A percentile compares a stretch with the other conserved stretches of the same genome.
Evolutionary conservation across 2,113 vertebrate genomes (phyloP).

Genomic region (Apodemus speciosus): DNA sequence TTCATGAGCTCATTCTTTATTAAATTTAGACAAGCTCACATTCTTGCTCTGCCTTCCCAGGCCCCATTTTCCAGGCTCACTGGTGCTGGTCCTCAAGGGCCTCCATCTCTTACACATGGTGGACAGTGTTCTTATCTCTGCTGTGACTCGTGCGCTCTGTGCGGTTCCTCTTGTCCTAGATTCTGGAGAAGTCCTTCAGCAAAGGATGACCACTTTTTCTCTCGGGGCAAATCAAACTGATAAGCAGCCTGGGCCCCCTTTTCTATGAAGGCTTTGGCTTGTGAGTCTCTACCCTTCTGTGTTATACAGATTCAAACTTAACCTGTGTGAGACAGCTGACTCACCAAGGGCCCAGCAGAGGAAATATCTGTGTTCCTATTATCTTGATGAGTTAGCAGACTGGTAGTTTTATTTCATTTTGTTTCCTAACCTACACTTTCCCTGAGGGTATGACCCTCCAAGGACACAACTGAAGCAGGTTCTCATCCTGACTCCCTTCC

Average conservation of each 20-base stretch:
- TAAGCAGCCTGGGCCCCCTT: neutral
- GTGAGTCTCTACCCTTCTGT: neutral
- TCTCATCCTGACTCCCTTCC: neutral
- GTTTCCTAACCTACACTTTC: neutral
- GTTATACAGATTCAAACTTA: neutral
- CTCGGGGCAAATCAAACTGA: neutral
- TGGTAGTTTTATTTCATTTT: neutral
- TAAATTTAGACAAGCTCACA: neutral
- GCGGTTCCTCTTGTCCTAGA: neutral
- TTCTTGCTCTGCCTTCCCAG: neutral
- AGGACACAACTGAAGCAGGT: neutral
- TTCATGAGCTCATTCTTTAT: neutral
- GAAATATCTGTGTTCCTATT: neutral
- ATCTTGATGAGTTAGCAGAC: neutral
- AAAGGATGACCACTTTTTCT: neutral
- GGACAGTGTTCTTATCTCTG: neutral
- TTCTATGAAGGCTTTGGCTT: neutral
- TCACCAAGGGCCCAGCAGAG: neutral
- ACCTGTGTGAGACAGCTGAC: neutral
- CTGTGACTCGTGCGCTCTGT: too few species aligned
- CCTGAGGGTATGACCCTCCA: neutral
- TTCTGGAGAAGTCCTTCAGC: neutral
- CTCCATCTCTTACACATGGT: accelerated
- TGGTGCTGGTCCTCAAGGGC: neutral
- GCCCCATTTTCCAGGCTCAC: neutral